phyloP scores from a whole-genome alignment of 1,140 invertebrate genomes.

The Zaprionus tsacasi region DNA sequence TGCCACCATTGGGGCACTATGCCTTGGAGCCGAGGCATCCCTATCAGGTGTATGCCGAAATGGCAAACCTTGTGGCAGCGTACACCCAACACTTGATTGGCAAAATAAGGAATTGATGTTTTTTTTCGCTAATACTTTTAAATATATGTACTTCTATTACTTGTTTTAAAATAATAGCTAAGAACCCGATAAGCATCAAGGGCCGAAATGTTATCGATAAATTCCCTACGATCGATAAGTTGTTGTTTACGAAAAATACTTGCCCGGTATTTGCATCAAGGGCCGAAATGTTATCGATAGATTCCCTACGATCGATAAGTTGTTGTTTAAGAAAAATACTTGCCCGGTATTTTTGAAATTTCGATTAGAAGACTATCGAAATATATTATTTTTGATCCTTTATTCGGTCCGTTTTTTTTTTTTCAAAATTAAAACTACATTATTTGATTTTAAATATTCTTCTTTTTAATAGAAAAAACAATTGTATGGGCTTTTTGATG shows the following conservation, averaged over 20 bases:
- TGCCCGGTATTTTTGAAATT: neutral
- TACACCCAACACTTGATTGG: slow-evolving; percentile 70
- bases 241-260: neutral
- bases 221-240: neutral
- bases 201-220: neutral
- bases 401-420: slow-evolving; percentile 31
- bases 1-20: neutral
- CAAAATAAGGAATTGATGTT: slow-evolving; percentile 45
- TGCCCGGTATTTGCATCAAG: neutral
- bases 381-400: slow-evolving; percentile 12
- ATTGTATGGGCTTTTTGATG: slow-evolving; percentile 38
- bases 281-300: neutral
- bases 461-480: slow-evolving; percentile 77
- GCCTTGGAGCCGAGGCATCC: slow-evolving; percentile 35
- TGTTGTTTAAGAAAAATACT: neutral
- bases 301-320: neutral
- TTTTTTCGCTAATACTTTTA: neutral
- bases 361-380: neutral
- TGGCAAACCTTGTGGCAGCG: slow-evolving; percentile 68
- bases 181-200: neutral
- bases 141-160: no score
- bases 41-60: slow-evolving; percentile 67
- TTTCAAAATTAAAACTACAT: slow-evolving; percentile 47
- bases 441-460: slow-evolving; percentile 47
- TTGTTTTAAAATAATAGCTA: neutral